A percentile compares a stretch with the other conserved stretches of the same genome.
phyloP scores from a whole-genome alignment of 2,888 invertebrate genomes.

The Psylliodes chrysocephalus region DNA sequence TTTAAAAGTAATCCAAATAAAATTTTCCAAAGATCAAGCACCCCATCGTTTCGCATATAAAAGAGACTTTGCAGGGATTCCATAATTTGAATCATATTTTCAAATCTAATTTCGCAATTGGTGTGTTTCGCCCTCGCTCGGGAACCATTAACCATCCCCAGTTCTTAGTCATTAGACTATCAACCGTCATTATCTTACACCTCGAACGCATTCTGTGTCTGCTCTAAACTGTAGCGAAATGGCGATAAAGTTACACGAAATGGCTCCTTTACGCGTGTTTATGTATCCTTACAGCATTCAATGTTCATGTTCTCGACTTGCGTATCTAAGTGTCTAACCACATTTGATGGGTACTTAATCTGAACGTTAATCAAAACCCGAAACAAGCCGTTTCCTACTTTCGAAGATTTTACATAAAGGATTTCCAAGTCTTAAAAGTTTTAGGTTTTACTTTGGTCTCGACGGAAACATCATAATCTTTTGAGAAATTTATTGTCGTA shows the following conservation, averaged over 20 bases:
- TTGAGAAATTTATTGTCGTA: not conserved
- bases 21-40: conserved; percentile 18
- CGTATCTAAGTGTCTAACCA: conserved; percentile 54
- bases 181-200: conserved; percentile 63
- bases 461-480: not conserved
- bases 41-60: conserved; percentile 14
- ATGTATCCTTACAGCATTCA: conserved; percentile 61
- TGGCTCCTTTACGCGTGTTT: conserved; percentile 65
- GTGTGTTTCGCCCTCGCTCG: conserved; percentile 45
- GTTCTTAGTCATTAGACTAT: conserved; percentile 59
- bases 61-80: conserved; percentile 39
- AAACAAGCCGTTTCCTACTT: conserved; percentile 30
- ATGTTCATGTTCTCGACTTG: conserved; percentile 59
- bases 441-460: conserved; percentile 5
- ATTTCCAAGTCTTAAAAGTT: not conserved
- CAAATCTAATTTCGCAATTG: conserved; percentile 55
- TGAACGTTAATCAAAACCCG: conserved; percentile 55
- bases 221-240: conserved; percentile 59
- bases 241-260: conserved; percentile 64
- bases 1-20: conserved; percentile 1
- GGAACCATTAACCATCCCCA: conserved; percentile 40
- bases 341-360: conserved; percentile 56
- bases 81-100: conserved; percentile 55
- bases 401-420: conserved; percentile 13
- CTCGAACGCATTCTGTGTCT: conserved; percentile 59